These are phyloP conservation scores for Drosophila trapezifrons DNA, from an alignment of 1,140 invertebrate species.

Conservation along the genomic window DNA sequence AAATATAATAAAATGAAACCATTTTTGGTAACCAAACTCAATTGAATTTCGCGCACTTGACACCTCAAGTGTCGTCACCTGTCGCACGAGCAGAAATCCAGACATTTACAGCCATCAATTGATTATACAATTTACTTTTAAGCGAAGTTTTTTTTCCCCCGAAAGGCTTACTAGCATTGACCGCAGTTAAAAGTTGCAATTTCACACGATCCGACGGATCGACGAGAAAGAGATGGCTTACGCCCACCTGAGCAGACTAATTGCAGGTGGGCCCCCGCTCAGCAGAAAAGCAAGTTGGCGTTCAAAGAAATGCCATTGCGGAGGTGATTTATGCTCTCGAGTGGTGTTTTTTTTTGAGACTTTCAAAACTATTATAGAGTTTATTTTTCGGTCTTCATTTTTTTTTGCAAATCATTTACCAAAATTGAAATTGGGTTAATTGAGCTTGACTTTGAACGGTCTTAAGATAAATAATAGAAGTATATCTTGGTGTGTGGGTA, in stretches of 20 bases:
- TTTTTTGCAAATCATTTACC: slow-evolving; percentile 62
- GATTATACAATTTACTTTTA: slow-evolving; percentile 52
- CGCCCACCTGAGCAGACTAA: slow-evolving; percentile 60
- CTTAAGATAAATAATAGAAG: slow-evolving; percentile 18
- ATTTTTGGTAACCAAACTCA: slow-evolving; percentile 30
- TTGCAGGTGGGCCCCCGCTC: slow-evolving; percentile 67
- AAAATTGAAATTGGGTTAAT: slow-evolving; percentile 73
- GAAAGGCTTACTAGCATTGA: slow-evolving; percentile 30
- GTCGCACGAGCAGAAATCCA: slow-evolving; percentile 16
- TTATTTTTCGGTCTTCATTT: slow-evolving; percentile 9
- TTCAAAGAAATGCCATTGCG: slow-evolving; percentile 58
- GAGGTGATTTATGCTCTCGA: slow-evolving; percentile 66
- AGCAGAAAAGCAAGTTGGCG: slow-evolving; percentile 47
- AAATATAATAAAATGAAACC: slow-evolving; percentile 19
- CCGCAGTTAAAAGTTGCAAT: slow-evolving; percentile 36
- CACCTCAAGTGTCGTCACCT: slow-evolving; percentile 58
- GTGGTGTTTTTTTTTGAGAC: slow-evolving; percentile 53
- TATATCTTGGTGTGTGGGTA: slow-evolving; percentile 32
- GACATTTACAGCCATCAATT: slow-evolving; percentile 18
- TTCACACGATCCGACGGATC: slow-evolving; percentile 29
- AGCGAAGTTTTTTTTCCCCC: background rate
- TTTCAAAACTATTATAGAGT: slow-evolving; percentile 50
- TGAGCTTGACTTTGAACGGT: slow-evolving; percentile 52
- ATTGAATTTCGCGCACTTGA: slow-evolving; percentile 59
- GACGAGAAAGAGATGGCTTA: slow-evolving; percentile 11